Base-by-base conservation (phyloP, 2,888 invertebrate species). In the Synanthedon andrenaeformis region DNA sequence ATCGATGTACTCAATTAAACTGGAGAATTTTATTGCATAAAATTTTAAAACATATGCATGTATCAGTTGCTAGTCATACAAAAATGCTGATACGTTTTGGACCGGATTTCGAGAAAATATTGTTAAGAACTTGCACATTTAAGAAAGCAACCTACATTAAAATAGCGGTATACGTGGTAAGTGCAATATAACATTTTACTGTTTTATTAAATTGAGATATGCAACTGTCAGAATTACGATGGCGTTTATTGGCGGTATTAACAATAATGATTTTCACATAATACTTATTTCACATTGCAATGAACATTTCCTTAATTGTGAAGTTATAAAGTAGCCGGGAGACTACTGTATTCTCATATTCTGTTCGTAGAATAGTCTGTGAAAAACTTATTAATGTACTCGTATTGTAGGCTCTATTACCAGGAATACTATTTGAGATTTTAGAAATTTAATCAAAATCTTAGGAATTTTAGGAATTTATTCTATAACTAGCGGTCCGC, bases 91-190 rank as follows among this genome's bases (percentile, higher is more conserved):
- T 10, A 23, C 23, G 13, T 19, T 17, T 49, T 49, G 49, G 12
- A 49, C 49, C 49, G 49, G 49, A 49, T 49, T 49, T 49, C 45
- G 14, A 45, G 19, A 49, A 19, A 49, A 49, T 17, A 10, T 23
- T 17, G 13, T 49, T 17, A 17, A 49, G 59, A 59, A 58, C 54
- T 53, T 58, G 56, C 61, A 62, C 58, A 61, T 62, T 65, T 59
- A 69, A 70, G 76, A 74, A 74, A 79, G 72, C 64, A 71, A 68
- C 68, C 70, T 66, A 64, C 70, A 72, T 79, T 71, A 65, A 67
- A 63, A 59, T 73, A 76, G 67, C 74, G 68, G 74, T 70, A 23
- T 23, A 63, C 62, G 56, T 58, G 56, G 62, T 59, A 58, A 66
- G 60, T 70, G 63, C 65, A 69, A 70, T 70, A 73, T 66, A 66